Percentiles rank a stretch among this genome's conserved stretches.
phyloP scores from a whole-genome alignment of 2,888 invertebrate genomes.

The Unio pictorum region DNA sequence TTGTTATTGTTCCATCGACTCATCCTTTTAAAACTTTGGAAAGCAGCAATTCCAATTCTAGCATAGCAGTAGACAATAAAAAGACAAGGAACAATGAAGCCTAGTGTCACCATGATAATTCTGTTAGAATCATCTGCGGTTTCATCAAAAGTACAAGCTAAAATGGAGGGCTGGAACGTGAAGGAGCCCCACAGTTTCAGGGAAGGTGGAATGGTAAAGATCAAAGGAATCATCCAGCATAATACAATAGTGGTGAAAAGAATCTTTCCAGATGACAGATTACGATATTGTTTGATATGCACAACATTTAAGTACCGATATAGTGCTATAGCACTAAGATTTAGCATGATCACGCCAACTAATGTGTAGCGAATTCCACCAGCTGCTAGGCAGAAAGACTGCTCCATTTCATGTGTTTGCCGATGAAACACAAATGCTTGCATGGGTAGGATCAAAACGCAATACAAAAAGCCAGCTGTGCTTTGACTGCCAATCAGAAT shows the following conservation, averaged over 20 bases:
- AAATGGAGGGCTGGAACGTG: constrained; percentile 46
- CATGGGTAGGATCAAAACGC: constrained; percentile 50
- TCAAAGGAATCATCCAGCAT: constrained; percentile 53
- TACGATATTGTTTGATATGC: constrained; percentile 46
- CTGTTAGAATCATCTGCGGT: constrained; percentile 51
- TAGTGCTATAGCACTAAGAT: constrained; percentile 54
- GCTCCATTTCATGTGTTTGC: constrained; percentile 31
- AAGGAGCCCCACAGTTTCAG: constrained; percentile 54
- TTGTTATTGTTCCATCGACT: constrained; percentile 45
- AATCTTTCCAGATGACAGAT: constrained; percentile 39
- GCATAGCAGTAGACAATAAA: constrained; percentile 58
- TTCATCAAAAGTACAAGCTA: constrained; percentile 55
- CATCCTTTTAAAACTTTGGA: constrained; percentile 44
- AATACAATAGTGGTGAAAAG: constrained; percentile 38
- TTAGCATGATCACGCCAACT: constrained; percentile 54
- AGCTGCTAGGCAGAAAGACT: constrained; percentile 46
- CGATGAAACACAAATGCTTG: constrained; percentile 56
- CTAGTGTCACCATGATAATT: constrained; percentile 48
- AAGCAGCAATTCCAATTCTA: constrained; percentile 56
- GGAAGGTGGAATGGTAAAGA: constrained; percentile 51
- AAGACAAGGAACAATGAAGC: constrained; percentile 58
- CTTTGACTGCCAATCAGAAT: constrained; percentile 60
- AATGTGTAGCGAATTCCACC: constrained; percentile 51
- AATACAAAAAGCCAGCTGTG: constrained; percentile 54
- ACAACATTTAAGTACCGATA: constrained; percentile 57